A percentile compares a stretch with the other conserved stretches of the same genome.
These are phyloP conservation scores for Gonocerus acuteangulatus DNA, from an alignment of 2,888 invertebrate species.

Conservation along the genomic window DNA sequence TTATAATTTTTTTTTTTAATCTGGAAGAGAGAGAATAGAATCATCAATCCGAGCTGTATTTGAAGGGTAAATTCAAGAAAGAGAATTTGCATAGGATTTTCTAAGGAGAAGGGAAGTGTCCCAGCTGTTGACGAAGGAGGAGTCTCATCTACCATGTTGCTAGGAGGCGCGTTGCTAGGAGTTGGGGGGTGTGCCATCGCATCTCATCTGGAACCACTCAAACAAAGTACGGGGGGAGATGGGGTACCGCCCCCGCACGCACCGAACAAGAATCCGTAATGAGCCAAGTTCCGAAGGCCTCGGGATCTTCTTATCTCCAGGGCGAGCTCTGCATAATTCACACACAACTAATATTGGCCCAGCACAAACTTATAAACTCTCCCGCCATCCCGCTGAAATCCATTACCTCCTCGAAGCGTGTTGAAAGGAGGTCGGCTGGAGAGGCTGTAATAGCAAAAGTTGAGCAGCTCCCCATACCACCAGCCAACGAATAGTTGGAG, in stretches of 20 bases:
- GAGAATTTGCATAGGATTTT: too few species aligned
- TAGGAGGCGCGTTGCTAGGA: background rate
- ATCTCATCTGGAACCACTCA: constrained; percentile 31
- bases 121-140: too few species aligned
- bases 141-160: background rate
- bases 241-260: constrained; percentile 16
- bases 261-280: constrained; percentile 37
- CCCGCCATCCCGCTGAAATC: constrained; percentile 30
- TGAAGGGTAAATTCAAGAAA: too few species aligned
- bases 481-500: constrained; percentile 13
- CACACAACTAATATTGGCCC: constrained; percentile 36
- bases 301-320: constrained; percentile 32
- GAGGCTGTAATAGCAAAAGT: constrained; percentile 35
- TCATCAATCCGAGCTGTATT: too few species aligned
- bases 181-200: constrained; percentile 16
- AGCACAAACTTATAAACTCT: constrained; percentile 36
- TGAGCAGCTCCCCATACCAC: constrained; percentile 23
- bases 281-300: constrained; percentile 35
- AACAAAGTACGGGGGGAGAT: background rate
- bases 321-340: constrained; percentile 33
- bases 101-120: too few species aligned
- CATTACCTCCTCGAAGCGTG: constrained; percentile 24
- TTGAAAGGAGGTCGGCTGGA: constrained; percentile 15
- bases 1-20: too few species aligned
- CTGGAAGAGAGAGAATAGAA: too few species aligned